Conservation (phyloP, 2,888 invertebrate genomes). For the Aradus depressus region DNA sequence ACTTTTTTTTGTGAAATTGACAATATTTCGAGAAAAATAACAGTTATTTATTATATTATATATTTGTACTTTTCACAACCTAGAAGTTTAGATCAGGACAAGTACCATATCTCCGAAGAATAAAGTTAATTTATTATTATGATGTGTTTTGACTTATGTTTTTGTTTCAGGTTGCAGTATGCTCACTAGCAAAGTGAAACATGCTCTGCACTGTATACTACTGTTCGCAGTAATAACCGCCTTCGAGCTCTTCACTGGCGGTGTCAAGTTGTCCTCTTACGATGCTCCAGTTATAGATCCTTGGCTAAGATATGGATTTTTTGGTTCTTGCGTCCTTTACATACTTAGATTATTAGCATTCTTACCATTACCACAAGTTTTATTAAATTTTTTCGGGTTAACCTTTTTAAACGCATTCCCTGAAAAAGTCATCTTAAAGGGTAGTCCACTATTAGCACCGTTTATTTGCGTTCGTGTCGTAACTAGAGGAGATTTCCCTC, state of each 20-base stretch:
- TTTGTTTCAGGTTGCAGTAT: conserved; percentile 30
- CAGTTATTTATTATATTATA: too few relatives aligned
- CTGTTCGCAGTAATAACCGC: conserved; percentile 60
- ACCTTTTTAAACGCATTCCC: conserved; percentile 89
- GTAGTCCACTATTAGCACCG: conserved; percentile 82
- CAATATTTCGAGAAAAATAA: too few relatives aligned
- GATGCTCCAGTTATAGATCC: conserved; percentile 53
- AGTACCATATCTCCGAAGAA: too few relatives aligned
- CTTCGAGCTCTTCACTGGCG: conserved; percentile 50
- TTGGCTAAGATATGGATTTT: conserved; percentile 67
- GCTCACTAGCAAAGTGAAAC: conserved; percentile 59
- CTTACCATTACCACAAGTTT: conserved; percentile 76
- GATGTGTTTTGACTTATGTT: too few relatives aligned
- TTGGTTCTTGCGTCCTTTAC: conserved; percentile 64
- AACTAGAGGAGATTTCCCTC: conserved; percentile 87
- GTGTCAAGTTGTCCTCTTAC: conserved; percentile 41
- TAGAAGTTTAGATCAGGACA: too few relatives aligned
- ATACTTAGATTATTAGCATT: conserved; percentile 66
- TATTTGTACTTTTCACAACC: too few relatives aligned
- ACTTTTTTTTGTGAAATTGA: too few relatives aligned
- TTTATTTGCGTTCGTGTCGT: conserved; percentile 91
- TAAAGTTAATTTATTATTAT: too few relatives aligned
- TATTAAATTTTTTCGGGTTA: conserved; percentile 79
- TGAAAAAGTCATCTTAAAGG: conserved; percentile 76
- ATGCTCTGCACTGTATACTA: conserved; percentile 66